Percentiles rank a stretch among this genome's conserved stretches.
Evolutionary conservation across 2,888 invertebrate genomes (phyloP).

Genomic region (Monochamus alternatus): DNA sequence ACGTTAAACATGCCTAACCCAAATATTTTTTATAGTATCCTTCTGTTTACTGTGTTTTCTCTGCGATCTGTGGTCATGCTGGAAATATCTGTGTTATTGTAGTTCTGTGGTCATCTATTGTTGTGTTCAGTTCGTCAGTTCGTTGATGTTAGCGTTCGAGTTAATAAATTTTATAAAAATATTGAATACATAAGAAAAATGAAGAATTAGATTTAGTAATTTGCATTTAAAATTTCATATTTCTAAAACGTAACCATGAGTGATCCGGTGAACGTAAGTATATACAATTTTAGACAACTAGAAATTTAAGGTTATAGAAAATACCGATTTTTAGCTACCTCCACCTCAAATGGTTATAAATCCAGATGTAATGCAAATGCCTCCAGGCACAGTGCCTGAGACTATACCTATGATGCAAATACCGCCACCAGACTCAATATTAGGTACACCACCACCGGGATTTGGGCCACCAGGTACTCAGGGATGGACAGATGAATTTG

Average conservation of each 20-base stretch:
- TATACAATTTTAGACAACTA: background rate
- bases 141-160: too few relatives aligned
- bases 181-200: too few relatives aligned
- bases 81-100: too few relatives aligned
- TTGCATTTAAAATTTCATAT: background rate
- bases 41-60: too few relatives aligned
- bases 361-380: constrained; percentile 46
- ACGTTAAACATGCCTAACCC: too few relatives aligned
- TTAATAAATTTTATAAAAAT: too few relatives aligned
- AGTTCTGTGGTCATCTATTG: too few relatives aligned
- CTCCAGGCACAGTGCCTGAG: constrained; percentile 30
- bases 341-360: constrained; percentile 42
- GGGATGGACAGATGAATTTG: constrained; percentile 63
- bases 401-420: constrained; percentile 21
- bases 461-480: constrained; percentile 64
- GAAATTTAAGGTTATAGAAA: constrained; percentile 4
- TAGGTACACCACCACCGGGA: constrained; percentile 48
- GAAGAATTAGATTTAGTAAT: too few relatives aligned
- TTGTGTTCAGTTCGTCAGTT: too few relatives aligned
- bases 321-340: constrained; percentile 16
- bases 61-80: too few relatives aligned
- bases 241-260: background rate
- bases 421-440: constrained; percentile 39
- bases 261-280: constrained; percentile 11
- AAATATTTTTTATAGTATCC: too few relatives aligned